Percentiles rank a stretch among this genome's conserved stretches.
These are phyloP conservation scores for Tachina lurida DNA, from an alignment of 2,888 invertebrate genomes.

Conservation along the genomic window DNA sequence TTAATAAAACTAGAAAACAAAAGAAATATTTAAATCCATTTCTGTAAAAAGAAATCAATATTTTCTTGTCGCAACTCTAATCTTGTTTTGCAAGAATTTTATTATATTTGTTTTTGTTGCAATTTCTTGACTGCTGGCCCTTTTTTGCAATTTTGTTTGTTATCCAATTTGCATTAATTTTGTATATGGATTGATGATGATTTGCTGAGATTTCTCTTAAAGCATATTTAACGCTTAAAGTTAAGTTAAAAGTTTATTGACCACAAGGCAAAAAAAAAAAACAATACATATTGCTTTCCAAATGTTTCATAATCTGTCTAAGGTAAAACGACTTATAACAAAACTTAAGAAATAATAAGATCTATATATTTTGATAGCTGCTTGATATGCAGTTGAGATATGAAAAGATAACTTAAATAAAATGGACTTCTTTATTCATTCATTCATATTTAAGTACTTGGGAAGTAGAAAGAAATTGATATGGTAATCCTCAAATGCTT, in stretches of 20 bases:
- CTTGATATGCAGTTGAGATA: no score
- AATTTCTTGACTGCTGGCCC: background rate
- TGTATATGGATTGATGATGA: conserved; percentile 20
- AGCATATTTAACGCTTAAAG: background rate
- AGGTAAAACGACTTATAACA: background rate
- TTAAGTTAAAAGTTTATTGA: background rate
- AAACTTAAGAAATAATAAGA: background rate
- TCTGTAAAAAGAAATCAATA: background rate
- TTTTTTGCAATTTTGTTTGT: background rate
- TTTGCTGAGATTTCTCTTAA: conserved; percentile 18
- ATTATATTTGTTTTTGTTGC: background rate
- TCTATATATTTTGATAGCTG: background rate
- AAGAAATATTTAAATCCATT: conserved; percentile 3
- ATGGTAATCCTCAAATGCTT: no score
- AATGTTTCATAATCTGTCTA: no score
- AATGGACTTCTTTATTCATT: background rate
- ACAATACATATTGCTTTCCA: no score
- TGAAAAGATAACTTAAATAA: background rate
- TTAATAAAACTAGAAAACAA: background rate
- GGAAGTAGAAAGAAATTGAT: no score
- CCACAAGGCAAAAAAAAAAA: conserved; percentile 1
- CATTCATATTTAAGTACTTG: background rate
- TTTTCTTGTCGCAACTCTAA: background rate
- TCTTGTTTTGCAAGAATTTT: background rate
- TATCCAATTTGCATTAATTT: conserved; percentile 3